These are phyloP conservation scores for Dreissena polymorpha DNA, from an alignment of 1,140 invertebrate species.

Conservation along the genomic window DNA sequence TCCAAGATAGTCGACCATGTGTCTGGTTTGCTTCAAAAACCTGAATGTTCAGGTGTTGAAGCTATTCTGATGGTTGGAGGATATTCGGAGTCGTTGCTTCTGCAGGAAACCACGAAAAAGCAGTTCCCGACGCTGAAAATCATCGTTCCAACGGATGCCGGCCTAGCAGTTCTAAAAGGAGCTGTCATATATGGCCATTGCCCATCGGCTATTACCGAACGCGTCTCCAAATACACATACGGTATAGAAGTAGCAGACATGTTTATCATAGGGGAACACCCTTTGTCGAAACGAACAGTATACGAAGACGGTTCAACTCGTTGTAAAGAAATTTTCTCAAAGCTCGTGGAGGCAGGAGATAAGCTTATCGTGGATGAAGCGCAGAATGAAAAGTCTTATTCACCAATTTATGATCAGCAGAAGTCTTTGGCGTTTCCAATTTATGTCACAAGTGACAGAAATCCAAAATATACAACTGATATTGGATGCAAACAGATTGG, in stretches of 20 bases:
- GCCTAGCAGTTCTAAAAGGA: slow-evolving; percentile 23
- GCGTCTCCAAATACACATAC: slow-evolving; percentile 37
- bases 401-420: background rate
- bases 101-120: slow-evolving; percentile 16
- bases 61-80: slow-evolving; percentile 27
- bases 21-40: background rate
- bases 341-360: slow-evolving; percentile 32
- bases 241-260: background rate
- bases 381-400: slow-evolving; percentile 20
- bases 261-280: slow-evolving; percentile 15
- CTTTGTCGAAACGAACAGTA: background rate
- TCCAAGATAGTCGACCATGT: background rate
- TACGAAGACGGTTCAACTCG: background rate
- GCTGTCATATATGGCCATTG: slow-evolving; percentile 34
- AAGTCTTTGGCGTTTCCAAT: background rate
- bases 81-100: slow-evolving; percentile 41
- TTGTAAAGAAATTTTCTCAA: slow-evolving; percentile 27
- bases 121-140: slow-evolving; percentile 3
- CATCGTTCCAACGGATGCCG: background rate
- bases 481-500: slow-evolving; percentile 24
- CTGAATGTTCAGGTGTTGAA: background rate
- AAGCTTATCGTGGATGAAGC: slow-evolving; percentile 13
- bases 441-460: slow-evolving; percentile 5
- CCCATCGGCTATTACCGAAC: slow-evolving; percentile 16
- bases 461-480: slow-evolving; percentile 35